These are phyloP conservation scores for Halocynthia aurantium DNA, from an alignment of 23 tunicate genomes.

Conservation along the genomic window DNA sequence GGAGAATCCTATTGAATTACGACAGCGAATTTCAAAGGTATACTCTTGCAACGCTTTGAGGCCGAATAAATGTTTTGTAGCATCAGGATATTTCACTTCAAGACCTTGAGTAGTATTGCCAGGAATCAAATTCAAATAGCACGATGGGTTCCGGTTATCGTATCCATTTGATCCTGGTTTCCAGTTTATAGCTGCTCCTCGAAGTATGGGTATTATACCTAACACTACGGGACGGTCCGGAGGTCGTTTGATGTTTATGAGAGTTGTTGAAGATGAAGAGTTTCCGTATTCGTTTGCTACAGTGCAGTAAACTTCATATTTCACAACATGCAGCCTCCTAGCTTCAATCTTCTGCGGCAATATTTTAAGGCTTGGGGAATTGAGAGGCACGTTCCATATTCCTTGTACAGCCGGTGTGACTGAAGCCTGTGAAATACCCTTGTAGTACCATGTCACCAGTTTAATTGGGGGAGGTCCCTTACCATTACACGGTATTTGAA, in stretches of 20 bases:
- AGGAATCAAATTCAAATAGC: not conserved
- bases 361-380: not conserved
- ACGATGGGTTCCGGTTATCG: not conserved
- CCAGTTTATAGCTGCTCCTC: not conserved
- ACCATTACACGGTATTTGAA: constrained; percentile 14
- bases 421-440: not conserved
- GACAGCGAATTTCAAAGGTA: constrained; percentile 2
- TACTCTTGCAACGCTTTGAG: not conserved
- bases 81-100: no score
- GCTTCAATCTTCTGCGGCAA: constrained; percentile 24
- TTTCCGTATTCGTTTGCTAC: not conserved
- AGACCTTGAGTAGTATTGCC: no score
- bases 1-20: constrained; percentile 4
- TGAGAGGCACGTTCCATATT: not conserved
- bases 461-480: constrained; percentile 20
- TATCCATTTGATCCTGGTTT: not conserved
- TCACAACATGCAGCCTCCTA: not conserved
- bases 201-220: not conserved
- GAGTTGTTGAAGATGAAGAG: not conserved
- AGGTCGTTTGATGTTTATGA: not conserved
- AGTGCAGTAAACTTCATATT: constrained; percentile 17
- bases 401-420: not conserved
- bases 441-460: constrained; percentile 8
- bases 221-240: constrained; percentile 10
- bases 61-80: not conserved